Percentiles rank a stretch among this genome's conserved stretches.
These are phyloP conservation scores for Rhodeus uyekii DNA, from an alignment of 2,797 vertebrate species.

Conservation along the genomic window DNA sequence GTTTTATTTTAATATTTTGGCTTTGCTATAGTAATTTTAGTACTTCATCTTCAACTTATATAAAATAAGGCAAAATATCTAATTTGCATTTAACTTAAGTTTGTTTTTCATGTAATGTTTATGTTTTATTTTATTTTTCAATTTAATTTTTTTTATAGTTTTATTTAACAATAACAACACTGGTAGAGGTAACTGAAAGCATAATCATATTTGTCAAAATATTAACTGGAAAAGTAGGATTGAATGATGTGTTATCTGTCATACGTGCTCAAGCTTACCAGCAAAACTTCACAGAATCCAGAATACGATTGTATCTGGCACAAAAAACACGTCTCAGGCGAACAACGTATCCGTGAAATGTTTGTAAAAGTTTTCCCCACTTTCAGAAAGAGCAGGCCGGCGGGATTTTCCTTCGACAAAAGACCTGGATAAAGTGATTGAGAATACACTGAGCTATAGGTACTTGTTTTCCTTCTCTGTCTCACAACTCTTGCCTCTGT, in stretches of 20 bases:
- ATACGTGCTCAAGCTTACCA: background rate
- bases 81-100: background rate
- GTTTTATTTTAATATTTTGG: background rate
- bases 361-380: slow-evolving; percentile 9
- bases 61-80: background rate
- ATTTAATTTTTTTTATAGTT: background rate
- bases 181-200: background rate
- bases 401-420: slow-evolving; percentile 50
- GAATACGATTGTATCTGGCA: background rate
- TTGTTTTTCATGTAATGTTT: background rate
- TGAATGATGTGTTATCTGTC: background rate
- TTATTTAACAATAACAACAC: background rate
- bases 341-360: background rate
- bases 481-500: slow-evolving; percentile 50
- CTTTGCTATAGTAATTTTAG: background rate
- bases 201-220: background rate
- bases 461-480: slow-evolving; percentile 50
- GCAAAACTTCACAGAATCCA: background rate
- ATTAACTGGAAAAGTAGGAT: background rate
- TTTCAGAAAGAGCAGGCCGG: slow-evolving; percentile 3
- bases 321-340: background rate
- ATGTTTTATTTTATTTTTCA: background rate
- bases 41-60: background rate
- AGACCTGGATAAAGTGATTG: slow-evolving; percentile 50
- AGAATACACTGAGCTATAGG: slow-evolving; percentile 48